Evolutionary conservation across 2,113 vertebrate genomes (phyloP).

Genomic region (Xiphorhynchus elegans): DNA sequence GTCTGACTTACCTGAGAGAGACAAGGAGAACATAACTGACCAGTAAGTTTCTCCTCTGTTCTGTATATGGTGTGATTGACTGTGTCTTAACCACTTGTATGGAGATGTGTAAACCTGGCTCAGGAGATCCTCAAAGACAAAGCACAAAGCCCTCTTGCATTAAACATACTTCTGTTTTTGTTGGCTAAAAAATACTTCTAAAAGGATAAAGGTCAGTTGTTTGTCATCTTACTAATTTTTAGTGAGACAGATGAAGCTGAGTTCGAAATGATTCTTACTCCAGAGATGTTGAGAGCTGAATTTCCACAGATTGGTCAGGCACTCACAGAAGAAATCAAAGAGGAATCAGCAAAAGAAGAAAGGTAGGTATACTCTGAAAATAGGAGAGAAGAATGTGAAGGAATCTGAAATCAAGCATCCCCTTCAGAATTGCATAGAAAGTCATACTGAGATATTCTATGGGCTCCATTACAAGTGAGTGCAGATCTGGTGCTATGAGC

Average conservation of each 20-base stretch:
- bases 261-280: constrained; percentile 75
- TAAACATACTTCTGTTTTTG: not conserved
- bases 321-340: not conserved
- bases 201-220: not conserved
- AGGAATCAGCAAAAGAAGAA: not conserved
- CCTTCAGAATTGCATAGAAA: not conserved
- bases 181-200: not conserved
- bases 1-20: constrained; percentile 65
- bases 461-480: not conserved
- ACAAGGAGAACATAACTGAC: constrained; percentile 68
- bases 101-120: not conserved
- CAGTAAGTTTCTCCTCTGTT: constrained; percentile 48
- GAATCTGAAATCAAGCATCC: not conserved
- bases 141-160: not conserved
- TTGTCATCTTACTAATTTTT: constrained; percentile 45
- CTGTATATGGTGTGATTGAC: not conserved
- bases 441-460: not conserved
- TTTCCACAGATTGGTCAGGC: constrained; percentile 68
- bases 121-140: not conserved
- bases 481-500: not conserved
- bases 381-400: not conserved
- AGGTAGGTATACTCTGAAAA: constrained; percentile 17
- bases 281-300: constrained; percentile 85
- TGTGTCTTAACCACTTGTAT: not conserved
- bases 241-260: constrained; percentile 71